Percentiles rank a stretch among this genome's conserved stretches.
These are phyloP conservation scores for Aphidoletes aphidimyza DNA, from an alignment of 2,888 invertebrate genomes.

Conservation along the genomic window DNA sequence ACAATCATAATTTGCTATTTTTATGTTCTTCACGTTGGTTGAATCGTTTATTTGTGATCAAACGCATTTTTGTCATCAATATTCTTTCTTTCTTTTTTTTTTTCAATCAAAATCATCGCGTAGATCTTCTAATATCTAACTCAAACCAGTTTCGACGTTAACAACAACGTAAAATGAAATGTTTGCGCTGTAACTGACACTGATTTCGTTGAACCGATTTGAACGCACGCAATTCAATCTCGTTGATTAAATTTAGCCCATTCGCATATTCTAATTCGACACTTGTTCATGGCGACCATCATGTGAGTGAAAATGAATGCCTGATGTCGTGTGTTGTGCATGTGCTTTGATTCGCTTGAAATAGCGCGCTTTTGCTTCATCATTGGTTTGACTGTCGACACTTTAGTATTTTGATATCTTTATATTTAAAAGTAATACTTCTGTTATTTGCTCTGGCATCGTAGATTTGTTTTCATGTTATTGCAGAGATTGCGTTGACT, in stretches of 20 bases:
- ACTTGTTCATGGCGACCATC: slow-evolving; percentile 35
- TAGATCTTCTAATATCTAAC: not conserved
- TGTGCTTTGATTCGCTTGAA: not conserved
- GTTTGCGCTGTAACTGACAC: not conserved
- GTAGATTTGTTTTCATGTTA: not conserved
- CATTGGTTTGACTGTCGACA: no score
- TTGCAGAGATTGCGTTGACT: not conserved
- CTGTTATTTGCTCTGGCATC: no score
- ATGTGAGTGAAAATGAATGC: no score
- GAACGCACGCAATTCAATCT: not conserved
- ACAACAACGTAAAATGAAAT: not conserved
- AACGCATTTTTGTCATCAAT: no score
- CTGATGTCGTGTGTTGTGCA: not conserved
- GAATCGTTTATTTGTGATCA: no score
- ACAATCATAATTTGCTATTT: no score
- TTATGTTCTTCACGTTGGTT: no score
- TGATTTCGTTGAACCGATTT: not conserved
- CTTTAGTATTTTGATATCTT: no score
- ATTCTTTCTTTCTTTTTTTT: no score
- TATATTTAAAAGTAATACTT: no score
- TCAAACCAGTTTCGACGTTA: not conserved
- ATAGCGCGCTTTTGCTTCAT: not conserved
- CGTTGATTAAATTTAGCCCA: not conserved
- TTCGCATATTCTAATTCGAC: slow-evolving; percentile 1
- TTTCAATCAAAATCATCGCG: not conserved